Percentiles rank a stretch among this genome's conserved stretches.
Evolutionary conservation across 2,797 vertebrate species (phyloP).

Genomic region (Botia almorhae): DNA sequence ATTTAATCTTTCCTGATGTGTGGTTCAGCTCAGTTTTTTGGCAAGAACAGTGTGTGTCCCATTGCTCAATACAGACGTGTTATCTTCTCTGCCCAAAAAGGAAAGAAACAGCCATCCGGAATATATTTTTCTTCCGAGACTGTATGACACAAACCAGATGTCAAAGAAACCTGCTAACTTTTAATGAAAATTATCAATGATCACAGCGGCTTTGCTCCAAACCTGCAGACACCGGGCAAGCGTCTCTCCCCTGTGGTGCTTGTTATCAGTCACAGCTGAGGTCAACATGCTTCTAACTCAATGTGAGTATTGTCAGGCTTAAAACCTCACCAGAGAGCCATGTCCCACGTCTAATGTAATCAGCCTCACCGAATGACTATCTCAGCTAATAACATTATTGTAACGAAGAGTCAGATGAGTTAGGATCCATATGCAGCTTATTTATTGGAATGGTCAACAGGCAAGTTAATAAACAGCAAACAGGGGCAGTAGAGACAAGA

Average conservation of each 20-base stretch:
- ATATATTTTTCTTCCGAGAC: neutral
- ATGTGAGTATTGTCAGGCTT: conserved; percentile 73
- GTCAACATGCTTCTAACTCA: conserved; percentile 63
- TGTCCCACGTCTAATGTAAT: conserved; percentile 78
- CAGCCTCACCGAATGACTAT: conserved; percentile 77
- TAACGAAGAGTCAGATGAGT: no score
- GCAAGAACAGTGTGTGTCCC: conserved; percentile 5
- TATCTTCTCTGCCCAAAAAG: conserved; percentile 11
- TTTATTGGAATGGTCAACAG: no score
- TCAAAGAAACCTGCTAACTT: neutral
- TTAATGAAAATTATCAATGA: conserved; percentile 14
- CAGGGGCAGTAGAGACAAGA: no score
- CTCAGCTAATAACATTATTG: conserved; percentile 74
- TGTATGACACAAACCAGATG: neutral
- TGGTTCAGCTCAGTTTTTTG: conserved; percentile 24
- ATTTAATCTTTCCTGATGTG: conserved; percentile 43
- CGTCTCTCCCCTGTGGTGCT: conserved; percentile 24
- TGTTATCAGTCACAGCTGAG: conserved; percentile 61
- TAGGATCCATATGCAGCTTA: no score
- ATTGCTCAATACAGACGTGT: conserved; percentile 14
- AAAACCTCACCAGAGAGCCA: conserved; percentile 69
- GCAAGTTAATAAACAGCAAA: no score
- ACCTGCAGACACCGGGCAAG: neutral
- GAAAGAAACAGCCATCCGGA: neutral
- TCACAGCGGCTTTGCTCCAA: conserved; percentile 38